Percentiles rank a stretch among this genome's conserved stretches.
Evolutionary conservation across 2,888 invertebrate genomes (phyloP).

Genomic region (Tenthredo amoena): DNA sequence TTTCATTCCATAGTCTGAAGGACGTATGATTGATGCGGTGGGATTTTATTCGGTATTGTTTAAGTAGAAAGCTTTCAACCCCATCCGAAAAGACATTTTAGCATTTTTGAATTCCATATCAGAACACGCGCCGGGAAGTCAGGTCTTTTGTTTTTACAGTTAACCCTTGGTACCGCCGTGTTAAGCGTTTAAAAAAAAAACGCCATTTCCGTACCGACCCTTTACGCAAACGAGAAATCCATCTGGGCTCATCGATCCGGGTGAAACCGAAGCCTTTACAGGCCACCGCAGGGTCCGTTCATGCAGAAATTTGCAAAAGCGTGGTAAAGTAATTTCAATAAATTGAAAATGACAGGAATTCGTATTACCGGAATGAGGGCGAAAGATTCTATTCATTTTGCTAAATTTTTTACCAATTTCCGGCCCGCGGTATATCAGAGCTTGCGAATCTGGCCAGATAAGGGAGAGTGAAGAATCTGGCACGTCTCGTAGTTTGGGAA

Average conservation of each 20-base stretch:
- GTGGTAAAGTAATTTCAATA: background rate
- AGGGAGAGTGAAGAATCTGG: conserved; percentile 1
- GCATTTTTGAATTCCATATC: background rate
- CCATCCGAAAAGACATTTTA: background rate
- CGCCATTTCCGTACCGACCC: background rate
- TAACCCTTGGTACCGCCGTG: background rate
- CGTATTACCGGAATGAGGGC: background rate
- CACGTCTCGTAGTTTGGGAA: conserved; percentile 1
- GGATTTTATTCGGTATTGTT: background rate
- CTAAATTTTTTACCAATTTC: background rate
- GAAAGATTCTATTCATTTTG: background rate
- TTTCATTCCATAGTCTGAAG: background rate
- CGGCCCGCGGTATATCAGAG: background rate
- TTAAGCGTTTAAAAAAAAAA: background rate
- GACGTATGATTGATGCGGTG: conserved; percentile 3
- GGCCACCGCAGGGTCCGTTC: background rate
- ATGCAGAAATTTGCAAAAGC: conserved; percentile 5
- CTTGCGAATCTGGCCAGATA: background rate
- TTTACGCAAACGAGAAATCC: conserved; percentile 4
- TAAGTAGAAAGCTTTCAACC: no score
- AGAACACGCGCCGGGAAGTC: background rate
- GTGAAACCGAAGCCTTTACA: background rate
- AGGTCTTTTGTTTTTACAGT: background rate
- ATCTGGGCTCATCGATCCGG: conserved; percentile 15
- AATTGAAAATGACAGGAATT: background rate